Percentiles rank a stretch among this genome's conserved stretches.
Evolutionary conservation across 2,888 invertebrate genomes (phyloP).

Genomic region (Oasisia sp.): DNA sequence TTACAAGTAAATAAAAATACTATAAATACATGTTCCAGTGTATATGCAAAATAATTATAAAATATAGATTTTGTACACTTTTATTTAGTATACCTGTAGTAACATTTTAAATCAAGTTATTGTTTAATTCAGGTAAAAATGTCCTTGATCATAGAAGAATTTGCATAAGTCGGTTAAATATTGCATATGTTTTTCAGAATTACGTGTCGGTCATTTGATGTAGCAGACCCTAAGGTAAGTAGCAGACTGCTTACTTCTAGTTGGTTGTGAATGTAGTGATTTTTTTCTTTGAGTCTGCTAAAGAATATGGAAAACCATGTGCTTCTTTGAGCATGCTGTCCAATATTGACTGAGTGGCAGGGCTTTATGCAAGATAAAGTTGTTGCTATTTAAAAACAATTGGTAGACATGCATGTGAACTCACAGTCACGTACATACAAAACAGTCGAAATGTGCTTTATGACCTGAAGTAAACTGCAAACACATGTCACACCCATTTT

Average conservation of each 20-base stretch:
- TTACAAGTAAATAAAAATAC: background rate
- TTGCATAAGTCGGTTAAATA: background rate
- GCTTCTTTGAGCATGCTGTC: background rate
- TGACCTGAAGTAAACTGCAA: no score
- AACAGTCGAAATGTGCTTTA: no score
- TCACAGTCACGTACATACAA: no score
- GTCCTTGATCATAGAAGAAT: background rate
- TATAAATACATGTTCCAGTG: background rate
- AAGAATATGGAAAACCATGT: background rate
- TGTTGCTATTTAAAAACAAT: no score
- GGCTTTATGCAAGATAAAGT: no score
- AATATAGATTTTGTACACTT: background rate
- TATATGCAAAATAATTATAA: background rate
- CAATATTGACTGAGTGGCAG: background rate
- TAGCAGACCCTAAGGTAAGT: constrained; percentile 64
- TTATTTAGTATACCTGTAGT: no score
- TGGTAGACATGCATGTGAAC: no score
- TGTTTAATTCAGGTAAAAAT: no score
- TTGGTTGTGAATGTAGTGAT: background rate
- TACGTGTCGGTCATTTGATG: constrained; percentile 76
- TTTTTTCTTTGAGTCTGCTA: background rate
- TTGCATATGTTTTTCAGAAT: constrained; percentile 62
- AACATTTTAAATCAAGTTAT: no score
- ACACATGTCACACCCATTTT: no score
- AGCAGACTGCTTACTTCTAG: background rate